phyloP scores from a whole-genome alignment of 2,888 invertebrate genomes.

The Drepanosiphum platanoidis region DNA sequence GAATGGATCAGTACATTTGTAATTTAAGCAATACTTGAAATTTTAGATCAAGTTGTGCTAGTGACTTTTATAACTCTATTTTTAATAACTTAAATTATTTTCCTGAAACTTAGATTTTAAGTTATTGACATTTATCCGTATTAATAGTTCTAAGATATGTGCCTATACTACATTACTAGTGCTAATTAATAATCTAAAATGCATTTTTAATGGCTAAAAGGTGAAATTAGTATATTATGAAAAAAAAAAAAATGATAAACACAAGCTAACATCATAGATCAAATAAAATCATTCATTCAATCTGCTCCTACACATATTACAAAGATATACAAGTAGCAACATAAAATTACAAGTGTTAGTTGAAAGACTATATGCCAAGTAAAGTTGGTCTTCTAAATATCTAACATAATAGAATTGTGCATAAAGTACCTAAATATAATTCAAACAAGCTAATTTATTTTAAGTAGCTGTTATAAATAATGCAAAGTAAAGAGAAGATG shows the following conservation, averaged over 20 bases:
- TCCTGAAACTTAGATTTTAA: background rate
- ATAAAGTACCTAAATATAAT: background rate
- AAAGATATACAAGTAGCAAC: background rate
- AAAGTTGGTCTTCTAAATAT: background rate
- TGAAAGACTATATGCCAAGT: background rate
- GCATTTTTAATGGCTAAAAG: background rate
- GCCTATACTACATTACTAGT: background rate
- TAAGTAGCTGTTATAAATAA: background rate
- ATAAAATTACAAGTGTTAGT: background rate
- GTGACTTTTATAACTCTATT: background rate
- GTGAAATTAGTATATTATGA: background rate
- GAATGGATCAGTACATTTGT: too few species aligned
- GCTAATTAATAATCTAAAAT: background rate
- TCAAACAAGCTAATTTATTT: background rate
- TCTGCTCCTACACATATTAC: too few species aligned
- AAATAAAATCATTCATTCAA: too few species aligned
- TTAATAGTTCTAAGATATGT: background rate
- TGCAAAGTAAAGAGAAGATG: conserved; percentile 40
- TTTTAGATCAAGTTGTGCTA: too few species aligned
- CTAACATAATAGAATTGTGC: background rate
- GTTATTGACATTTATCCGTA: background rate
- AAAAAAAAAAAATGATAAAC: background rate
- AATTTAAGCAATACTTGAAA: too few species aligned
- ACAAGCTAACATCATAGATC: background rate
- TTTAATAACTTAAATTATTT: background rate